A percentile compares a stretch with the other conserved stretches of the same genome.
phyloP scores from a whole-genome alignment of 2,888 invertebrate genomes.

The Gortyna flavago region DNA sequence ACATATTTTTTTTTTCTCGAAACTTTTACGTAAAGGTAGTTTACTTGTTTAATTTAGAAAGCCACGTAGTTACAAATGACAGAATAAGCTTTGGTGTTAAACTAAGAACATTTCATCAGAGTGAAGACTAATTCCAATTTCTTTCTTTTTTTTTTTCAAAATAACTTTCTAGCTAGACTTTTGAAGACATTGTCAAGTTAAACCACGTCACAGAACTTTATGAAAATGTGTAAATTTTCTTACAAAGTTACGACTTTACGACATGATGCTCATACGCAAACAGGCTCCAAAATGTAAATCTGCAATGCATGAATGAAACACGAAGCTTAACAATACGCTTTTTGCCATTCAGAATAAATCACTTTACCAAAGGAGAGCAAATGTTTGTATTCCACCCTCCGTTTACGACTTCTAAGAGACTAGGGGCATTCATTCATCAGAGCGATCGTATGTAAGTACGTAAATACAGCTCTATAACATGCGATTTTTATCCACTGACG shows the following conservation, averaged over 20 bases:
- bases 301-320: slow-evolving; percentile 52
- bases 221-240: slow-evolving; percentile 34
- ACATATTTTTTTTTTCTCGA: slow-evolving; percentile 1
- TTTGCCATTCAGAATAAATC: slow-evolving; percentile 58
- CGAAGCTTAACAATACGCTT: slow-evolving; percentile 46
- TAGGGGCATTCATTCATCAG: slow-evolving; percentile 51
- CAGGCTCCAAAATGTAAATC: slow-evolving; percentile 50
- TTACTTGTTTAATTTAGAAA: slow-evolving; percentile 14
- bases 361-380: slow-evolving; percentile 53
- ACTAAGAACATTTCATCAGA: slow-evolving; percentile 11
- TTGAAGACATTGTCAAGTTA: slow-evolving; percentile 28
- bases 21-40: background rate
- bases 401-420: slow-evolving; percentile 48
- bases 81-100: slow-evolving; percentile 12
- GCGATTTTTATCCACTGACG: slow-evolving; percentile 31
- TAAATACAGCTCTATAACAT: slow-evolving; percentile 18
- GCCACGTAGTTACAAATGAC: background rate
- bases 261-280: slow-evolving; percentile 38
- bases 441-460: slow-evolving; percentile 22
- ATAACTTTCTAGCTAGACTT: slow-evolving; percentile 5
- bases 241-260: slow-evolving; percentile 26
- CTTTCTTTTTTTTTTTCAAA: slow-evolving; percentile 12
- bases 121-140: slow-evolving; percentile 23
- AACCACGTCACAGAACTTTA: slow-evolving; percentile 16
- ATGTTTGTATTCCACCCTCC: slow-evolving; percentile 52